These are phyloP conservation scores for Brachionichthys hirsutus DNA, from an alignment of 2,113 vertebrate species.

Conservation along the genomic window DNA sequence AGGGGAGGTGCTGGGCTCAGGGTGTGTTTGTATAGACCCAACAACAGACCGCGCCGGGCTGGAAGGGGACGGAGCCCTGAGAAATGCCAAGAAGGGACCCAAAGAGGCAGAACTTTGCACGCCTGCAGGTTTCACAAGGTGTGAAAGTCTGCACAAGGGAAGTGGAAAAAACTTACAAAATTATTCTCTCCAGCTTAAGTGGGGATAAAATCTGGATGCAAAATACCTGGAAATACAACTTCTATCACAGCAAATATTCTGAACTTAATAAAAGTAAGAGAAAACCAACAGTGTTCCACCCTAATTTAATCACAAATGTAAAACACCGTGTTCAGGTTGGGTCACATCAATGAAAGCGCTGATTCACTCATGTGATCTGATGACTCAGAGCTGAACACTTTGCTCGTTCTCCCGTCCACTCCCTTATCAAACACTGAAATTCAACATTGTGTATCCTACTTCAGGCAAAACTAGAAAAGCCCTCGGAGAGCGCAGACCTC, in stretches of 20 bases:
- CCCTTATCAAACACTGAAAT: no score
- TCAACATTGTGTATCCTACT: neutral
- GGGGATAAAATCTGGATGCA: neutral
- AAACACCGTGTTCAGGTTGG: no score
- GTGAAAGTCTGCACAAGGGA: constrained; percentile 42
- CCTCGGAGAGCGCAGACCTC: no score
- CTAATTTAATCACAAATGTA: no score
- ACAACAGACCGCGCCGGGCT: constrained; percentile 25
- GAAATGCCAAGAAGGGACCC: constrained; percentile 20
- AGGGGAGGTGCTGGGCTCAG: constrained; percentile 21
- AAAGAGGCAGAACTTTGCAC: constrained; percentile 50
- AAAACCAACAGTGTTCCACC: neutral
- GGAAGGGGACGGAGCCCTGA: constrained; percentile 26
- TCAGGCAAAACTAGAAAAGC: constrained; percentile 10
- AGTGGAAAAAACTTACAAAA: no score
- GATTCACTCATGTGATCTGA: no score
- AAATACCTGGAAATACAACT: no score
- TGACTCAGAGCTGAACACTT: no score
- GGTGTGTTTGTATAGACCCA: constrained; percentile 57
- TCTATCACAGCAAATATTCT: neutral
- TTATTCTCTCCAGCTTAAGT: neutral
- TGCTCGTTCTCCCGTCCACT: no score
- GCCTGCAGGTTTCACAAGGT: constrained; percentile 65
- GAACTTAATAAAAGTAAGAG: neutral
- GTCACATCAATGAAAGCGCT: no score